Evolutionary conservation across 2,113 vertebrate species (phyloP).

Genomic region (Vanacampus margaritifer): DNA sequence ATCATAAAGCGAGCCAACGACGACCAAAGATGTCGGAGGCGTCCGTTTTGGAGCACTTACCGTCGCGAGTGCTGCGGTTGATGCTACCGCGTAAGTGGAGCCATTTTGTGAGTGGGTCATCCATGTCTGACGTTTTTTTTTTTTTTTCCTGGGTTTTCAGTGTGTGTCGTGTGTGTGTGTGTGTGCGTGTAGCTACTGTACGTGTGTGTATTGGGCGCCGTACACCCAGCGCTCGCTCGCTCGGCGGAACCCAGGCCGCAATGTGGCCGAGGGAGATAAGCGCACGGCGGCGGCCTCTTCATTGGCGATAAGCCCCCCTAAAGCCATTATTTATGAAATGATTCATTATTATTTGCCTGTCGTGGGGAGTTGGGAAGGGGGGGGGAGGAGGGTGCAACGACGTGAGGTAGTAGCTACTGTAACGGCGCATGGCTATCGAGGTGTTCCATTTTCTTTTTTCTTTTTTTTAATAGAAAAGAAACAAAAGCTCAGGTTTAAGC

Average conservation of each 20-base stretch:
- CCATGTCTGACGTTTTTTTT: slow-evolving; percentile 77
- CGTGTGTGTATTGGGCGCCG: slow-evolving; percentile 76
- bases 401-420: slow-evolving; percentile 44
- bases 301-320: slow-evolving; percentile 88
- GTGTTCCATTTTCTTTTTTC: slow-evolving; percentile 37
- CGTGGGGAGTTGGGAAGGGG: slow-evolving; percentile 66
- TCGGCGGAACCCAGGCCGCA: slow-evolving; percentile 89
- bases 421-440: slow-evolving; percentile 34
- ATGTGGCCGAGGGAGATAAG: slow-evolving; percentile 91
- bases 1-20: neutral
- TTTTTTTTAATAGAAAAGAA: slow-evolving; percentile 45
- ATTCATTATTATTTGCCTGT: slow-evolving; percentile 95
- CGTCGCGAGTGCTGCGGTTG: slow-evolving; percentile 78
- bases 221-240: slow-evolving; percentile 81
- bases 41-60: slow-evolving; percentile 68
- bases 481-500: slow-evolving; percentile 57
- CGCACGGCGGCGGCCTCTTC: slow-evolving; percentile 83
- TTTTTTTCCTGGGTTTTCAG: slow-evolving; percentile 67
- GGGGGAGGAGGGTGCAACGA: slow-evolving; percentile 60
- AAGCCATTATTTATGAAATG: slow-evolving; percentile 94
- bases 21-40: slow-evolving; percentile 22
- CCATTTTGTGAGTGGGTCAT: slow-evolving; percentile 90
- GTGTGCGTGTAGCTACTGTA: slow-evolving; percentile 57
- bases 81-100: slow-evolving; percentile 84
- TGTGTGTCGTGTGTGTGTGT: slow-evolving; percentile 69